Base-by-base conservation (phyloP, 2,797 vertebrate genomes). In the Halcyon smyrnensis region DNA sequence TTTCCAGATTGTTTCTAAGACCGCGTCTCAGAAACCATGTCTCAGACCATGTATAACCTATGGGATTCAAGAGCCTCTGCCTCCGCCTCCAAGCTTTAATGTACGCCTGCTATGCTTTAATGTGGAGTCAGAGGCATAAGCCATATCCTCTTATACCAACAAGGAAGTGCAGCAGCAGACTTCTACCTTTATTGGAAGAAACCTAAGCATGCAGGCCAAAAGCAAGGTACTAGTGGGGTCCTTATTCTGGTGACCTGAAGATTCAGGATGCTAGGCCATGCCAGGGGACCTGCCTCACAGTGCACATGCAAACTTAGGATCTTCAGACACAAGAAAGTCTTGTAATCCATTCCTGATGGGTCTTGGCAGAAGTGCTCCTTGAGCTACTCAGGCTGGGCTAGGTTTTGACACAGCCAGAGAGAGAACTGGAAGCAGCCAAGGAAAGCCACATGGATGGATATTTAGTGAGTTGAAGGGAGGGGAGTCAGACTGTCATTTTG, bases 361-460 rank as follows among this genome's bases (percentile, higher is more conserved):
- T 60, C 87, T 89, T 95, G 95, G 89, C 93, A 81, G 57, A 78
- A 89, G 41, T 12, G 14, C 73, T 56, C 32, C 69, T 62, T 46
- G 85, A 86, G 59, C 54, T 93, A 32, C 91, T 86, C 73, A 75
- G 62, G 50, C 75, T 78, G 65, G 69, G 32, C 41, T 88, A 62
- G 83, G 54, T 94, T 78, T 57, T 78, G 90, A 90, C 94, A 94
- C 87, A 78, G 90, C 69, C 95, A 75, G 57, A 2, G 0, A 62
- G 43, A 64, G 46, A 76, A 32, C 36, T 81, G 54, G 48, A 91
- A 88, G 90, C 90, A 86, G 95, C 80, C 79, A 95, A 94, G 45
- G 65, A 94, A 93, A 97, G 62, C 76, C 93, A 83, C 65, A 34
- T 57, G 65, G 81, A 34, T 0, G 0, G 83, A 75, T 91, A 86